Base-by-base conservation (phyloP, 2,113 vertebrate genomes). In the Ptychochromis oligacanthus region DNA sequence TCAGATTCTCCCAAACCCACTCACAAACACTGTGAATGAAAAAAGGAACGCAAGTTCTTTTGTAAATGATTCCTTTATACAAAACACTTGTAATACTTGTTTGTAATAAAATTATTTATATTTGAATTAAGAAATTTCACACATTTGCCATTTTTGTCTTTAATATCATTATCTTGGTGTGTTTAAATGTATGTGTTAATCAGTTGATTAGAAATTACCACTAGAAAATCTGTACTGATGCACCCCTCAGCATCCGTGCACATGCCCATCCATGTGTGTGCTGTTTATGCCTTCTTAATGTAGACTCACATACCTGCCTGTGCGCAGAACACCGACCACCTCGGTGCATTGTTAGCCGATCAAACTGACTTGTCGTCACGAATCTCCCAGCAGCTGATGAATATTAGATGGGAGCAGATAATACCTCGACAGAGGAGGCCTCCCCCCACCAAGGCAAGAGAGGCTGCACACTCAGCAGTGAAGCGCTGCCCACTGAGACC, bases 341-440 rank as follows among this genome's bases (percentile, higher is more conserved):
- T 67, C 52, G 3, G 87, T 72, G 88, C 81, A 79, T 87, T 89
- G 89, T 90, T 81, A 89, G 85, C 84, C 62, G 49, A 91, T 92
- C 87, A 92, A 81, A 90, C 18, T 80, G 83, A 90, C 88, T 87
- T 75, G 83, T 88, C 84, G 60, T 90, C 92, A 87, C 82, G 17
- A 90, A 91, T 93, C 91, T 91, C 91, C 86, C 93, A 89, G 92
- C 38, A 74, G 76, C 85, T 92, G 90, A 94, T 95, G 87, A 95
- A 93, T 95, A 94, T 93, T 94, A 91, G 90, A 95, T 95, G 90
- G 82, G 75, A 87, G 79, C 6, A 36, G 91, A 91, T 93, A 89
- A 91, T 87, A 89, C 85, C 80, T 90, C 46, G 34, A 91, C 84
- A 72, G 81, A 89, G 92, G 92, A 88, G 87, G 86, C 86, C 91